Percentiles rank a stretch among this genome's conserved stretches.
These are phyloP conservation scores for Agrilus biguttatus DNA, from an alignment of 2,888 invertebrate genomes.

Conservation along the genomic window DNA sequence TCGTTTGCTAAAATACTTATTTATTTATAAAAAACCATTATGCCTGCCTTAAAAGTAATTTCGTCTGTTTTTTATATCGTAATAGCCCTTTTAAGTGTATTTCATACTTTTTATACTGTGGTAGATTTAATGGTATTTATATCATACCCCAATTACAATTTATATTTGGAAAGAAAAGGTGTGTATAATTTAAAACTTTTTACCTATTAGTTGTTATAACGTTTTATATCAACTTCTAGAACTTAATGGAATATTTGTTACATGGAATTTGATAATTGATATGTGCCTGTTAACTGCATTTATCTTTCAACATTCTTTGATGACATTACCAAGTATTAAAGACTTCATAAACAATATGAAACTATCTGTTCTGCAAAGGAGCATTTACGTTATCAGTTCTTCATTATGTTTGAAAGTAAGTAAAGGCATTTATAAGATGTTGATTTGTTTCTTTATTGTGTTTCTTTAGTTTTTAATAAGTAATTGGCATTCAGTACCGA, in stretches of 20 bases:
- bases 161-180: not conserved
- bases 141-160: slow-evolving; percentile 29
- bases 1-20: slow-evolving; percentile 19
- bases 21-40: slow-evolving; percentile 20
- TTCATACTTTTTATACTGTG: slow-evolving; percentile 34
- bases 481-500: slow-evolving; percentile 37
- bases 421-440: slow-evolving; percentile 7
- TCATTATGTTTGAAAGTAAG: slow-evolving; percentile 33
- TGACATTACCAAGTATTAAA: slow-evolving; percentile 36
- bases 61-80: no score
- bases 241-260: slow-evolving; percentile 28
- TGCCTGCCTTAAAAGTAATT: slow-evolving; percentile 26
- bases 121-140: slow-evolving; percentile 39
- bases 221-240: slow-evolving; percentile 11
- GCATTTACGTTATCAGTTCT: slow-evolving; percentile 36
- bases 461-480: slow-evolving; percentile 31
- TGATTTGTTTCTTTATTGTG: slow-evolving; percentile 8
- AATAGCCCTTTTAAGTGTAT: no score
- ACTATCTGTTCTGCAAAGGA: slow-evolving; percentile 31
- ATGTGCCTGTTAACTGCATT: slow-evolving; percentile 36
- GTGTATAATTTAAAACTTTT: slow-evolving; percentile 4
- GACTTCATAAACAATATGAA: slow-evolving; percentile 28
- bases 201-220: not conserved
- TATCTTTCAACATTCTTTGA: slow-evolving; percentile 42
- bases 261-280: slow-evolving; percentile 31